A percentile compares a stretch with the other conserved stretches of the same genome.
Conservation (phyloP, 2,888 invertebrate genomes). For the Halocaridina rubra region DNA sequence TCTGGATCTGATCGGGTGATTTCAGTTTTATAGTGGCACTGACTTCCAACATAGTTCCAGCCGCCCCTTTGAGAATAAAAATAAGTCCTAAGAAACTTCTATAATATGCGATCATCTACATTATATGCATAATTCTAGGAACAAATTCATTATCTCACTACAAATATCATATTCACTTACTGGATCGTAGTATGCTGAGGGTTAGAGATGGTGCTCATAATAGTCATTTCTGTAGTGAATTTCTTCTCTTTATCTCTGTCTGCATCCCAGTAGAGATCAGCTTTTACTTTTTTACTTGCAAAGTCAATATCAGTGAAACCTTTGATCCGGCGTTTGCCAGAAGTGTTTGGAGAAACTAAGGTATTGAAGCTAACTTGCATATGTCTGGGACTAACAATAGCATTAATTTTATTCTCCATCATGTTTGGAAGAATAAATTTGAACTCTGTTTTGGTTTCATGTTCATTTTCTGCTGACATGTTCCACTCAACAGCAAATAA, state of each 20-base stretch:
- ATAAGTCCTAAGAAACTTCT: no score
- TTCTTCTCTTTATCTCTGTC: slow-evolving; percentile 2
- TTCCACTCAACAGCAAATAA: background rate
- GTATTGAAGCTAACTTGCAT: background rate
- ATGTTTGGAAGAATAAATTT: background rate
- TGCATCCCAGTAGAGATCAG: slow-evolving; percentile 27
- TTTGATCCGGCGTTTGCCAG: background rate
- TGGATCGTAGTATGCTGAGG: background rate
- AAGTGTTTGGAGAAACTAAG: background rate
- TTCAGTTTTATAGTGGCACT: background rate
- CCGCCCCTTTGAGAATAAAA: background rate
- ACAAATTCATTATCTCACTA: background rate
- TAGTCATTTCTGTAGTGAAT: background rate
- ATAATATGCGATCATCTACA: no score
- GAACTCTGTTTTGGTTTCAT: background rate
- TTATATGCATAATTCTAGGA: background rate
- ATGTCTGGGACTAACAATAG: background rate
- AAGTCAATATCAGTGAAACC: slow-evolving; percentile 13
- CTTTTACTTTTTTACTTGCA: background rate
- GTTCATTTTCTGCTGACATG: background rate
- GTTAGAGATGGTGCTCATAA: background rate
- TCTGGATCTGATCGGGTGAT: background rate
- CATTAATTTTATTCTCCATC: background rate
- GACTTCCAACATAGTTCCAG: background rate
- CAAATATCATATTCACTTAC: background rate